A percentile compares a stretch with the other conserved stretches of the same genome.
Evolutionary conservation across 2,113 vertebrate species (phyloP).

Genomic region (Forbesichthys agassizii): DNA sequence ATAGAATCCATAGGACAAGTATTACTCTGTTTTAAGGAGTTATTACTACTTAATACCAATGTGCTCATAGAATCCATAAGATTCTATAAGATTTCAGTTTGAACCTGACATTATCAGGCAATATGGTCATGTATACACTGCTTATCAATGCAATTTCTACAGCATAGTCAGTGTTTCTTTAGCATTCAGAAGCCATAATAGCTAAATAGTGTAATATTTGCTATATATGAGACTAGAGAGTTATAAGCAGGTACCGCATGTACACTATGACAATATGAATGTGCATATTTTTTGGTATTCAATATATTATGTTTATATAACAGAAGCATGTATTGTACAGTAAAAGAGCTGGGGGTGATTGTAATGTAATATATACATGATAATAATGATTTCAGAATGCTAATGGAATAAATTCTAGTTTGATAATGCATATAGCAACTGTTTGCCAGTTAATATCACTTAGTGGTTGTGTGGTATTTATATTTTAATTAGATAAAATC

Average conservation of each 20-base stretch:
- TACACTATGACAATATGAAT: neutral
- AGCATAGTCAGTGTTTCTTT: constrained; percentile 24
- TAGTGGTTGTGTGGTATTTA: neutral
- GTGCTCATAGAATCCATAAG: too few relatives aligned
- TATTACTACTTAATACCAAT: too few relatives aligned
- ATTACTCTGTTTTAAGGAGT: too few relatives aligned
- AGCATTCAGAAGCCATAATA: constrained; percentile 39
- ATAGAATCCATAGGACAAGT: too few relatives aligned
- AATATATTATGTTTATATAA: neutral
- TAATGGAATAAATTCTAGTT: neutral
- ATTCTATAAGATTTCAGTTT: too few relatives aligned
- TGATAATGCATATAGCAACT: neutral
- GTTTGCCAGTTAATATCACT: neutral
- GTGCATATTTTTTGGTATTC: neutral
- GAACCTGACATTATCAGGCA: too few relatives aligned
- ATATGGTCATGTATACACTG: too few relatives aligned
- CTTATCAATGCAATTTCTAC: constrained; percentile 13
- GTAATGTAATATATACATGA: too few relatives aligned
- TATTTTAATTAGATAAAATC: neutral
- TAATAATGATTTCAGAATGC: neutral
- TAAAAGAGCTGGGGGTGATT: too few relatives aligned
- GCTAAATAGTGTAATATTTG: constrained; percentile 17
- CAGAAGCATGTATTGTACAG: too few relatives aligned
- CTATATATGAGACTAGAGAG: neutral
- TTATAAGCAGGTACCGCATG: neutral